These are phyloP conservation scores for Pitangus sulphuratus DNA, from an alignment of 2,797 vertebrate genomes.

Conservation along the genomic window DNA sequence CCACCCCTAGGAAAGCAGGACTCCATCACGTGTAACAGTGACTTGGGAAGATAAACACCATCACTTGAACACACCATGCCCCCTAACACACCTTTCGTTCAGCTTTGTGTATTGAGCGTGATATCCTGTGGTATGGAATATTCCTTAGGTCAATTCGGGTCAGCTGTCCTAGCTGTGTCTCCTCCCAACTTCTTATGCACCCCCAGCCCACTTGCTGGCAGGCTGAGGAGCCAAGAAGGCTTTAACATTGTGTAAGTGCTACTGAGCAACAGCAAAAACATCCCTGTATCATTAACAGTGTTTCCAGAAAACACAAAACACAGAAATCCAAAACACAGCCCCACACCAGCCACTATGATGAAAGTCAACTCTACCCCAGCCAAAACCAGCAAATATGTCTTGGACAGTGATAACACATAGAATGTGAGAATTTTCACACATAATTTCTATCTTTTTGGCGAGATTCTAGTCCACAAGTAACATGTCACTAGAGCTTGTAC, in stretches of 20 bases:
- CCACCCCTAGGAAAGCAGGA: background rate
- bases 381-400: background rate
- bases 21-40: background rate
- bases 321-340: background rate
- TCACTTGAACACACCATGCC: background rate
- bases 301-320: background rate
- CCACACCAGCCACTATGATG: background rate
- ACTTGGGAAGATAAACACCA: background rate
- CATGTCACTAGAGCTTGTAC: background rate
- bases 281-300: too few relatives aligned
- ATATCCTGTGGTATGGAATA: background rate
- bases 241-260: background rate
- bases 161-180: background rate
- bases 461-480: background rate
- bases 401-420: background rate
- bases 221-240: background rate
- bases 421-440: background rate
- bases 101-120: background rate
- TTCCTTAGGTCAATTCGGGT: background rate
- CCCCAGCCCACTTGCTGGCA: background rate
- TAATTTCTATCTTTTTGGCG: background rate
- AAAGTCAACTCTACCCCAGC: background rate
- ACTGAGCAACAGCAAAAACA: background rate
- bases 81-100: background rate
- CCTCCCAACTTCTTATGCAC: background rate